Percentiles rank a stretch among this genome's conserved stretches.
phyloP scores from a whole-genome alignment of 1,140 invertebrate species.

The Solen grandis region DNA sequence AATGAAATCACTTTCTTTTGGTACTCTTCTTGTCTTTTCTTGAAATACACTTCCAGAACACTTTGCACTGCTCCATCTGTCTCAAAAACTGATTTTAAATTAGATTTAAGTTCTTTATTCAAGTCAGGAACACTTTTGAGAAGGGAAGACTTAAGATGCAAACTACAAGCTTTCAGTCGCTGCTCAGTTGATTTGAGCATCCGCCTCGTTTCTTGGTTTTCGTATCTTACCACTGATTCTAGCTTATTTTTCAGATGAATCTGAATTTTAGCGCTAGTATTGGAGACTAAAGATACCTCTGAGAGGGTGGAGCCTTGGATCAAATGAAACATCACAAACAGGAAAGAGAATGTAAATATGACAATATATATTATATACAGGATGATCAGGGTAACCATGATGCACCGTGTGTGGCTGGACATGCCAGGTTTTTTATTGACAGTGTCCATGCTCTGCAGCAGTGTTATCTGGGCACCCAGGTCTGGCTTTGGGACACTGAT shows the following conservation, averaged over 20 bases:
- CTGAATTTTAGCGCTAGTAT: slow-evolving; percentile 63
- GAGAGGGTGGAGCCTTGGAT: slow-evolving; percentile 58
- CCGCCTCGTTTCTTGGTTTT: slow-evolving; percentile 61
- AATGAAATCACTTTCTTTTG: slow-evolving; percentile 66
- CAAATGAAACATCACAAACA: slow-evolving; percentile 67
- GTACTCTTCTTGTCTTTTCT: slow-evolving; percentile 63
- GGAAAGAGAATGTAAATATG: slow-evolving; percentile 71
- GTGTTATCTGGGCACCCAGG: slow-evolving; percentile 41
- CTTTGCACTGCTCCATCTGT: slow-evolving; percentile 60
- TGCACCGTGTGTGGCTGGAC: slow-evolving; percentile 42
- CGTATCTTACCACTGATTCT: slow-evolving; percentile 60
- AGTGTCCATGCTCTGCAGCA: slow-evolving; percentile 52
- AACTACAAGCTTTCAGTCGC: slow-evolving; percentile 65
- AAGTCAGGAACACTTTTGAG: slow-evolving; percentile 54
- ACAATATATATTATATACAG: slow-evolving; percentile 73
- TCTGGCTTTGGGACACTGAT: slow-evolving; percentile 44
- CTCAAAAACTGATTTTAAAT: slow-evolving; percentile 59
- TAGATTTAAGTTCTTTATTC: slow-evolving; percentile 48
- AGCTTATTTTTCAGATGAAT: slow-evolving; percentile 60
- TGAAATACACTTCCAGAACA: slow-evolving; percentile 51
- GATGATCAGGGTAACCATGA: slow-evolving; percentile 59
- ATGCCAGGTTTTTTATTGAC: slow-evolving; percentile 46
- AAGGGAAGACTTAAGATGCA: slow-evolving; percentile 65
- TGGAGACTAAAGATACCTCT: slow-evolving; percentile 61
- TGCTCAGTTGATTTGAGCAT: slow-evolving; percentile 62